A percentile compares a stretch with the other conserved stretches of the same genome.
phyloP scores from a whole-genome alignment of 2,888 invertebrate genomes.

The Mellilla xanthometata region DNA sequence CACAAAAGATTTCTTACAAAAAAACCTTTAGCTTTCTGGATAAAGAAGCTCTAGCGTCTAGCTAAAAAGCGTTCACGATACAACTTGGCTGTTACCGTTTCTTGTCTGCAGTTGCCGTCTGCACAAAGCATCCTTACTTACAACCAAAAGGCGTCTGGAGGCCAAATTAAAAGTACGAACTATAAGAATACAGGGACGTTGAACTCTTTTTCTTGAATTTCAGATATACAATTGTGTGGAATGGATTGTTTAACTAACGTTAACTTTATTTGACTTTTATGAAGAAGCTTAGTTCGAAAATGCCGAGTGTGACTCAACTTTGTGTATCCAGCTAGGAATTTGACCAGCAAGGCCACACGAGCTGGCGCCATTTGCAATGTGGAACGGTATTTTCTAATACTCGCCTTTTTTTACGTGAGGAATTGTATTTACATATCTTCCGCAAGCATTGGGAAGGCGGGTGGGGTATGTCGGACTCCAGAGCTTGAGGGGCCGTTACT shows the following conservation, averaged over 20 bases:
- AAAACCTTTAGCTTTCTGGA: conserved; percentile 21
- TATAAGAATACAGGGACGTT: conserved; percentile 2
- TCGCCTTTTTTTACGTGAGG: too few species aligned
- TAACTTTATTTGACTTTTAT: neutral
- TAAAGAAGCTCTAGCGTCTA: conserved; percentile 25
- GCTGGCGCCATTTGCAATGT: too few species aligned
- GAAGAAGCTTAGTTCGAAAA: too few species aligned
- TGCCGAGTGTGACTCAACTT: too few species aligned
- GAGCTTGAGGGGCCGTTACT: too few species aligned
- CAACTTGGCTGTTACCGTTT: conserved; percentile 24
- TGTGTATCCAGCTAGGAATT: too few species aligned
- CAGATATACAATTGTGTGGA: neutral
- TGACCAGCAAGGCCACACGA: too few species aligned
- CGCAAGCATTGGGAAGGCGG: too few species aligned
- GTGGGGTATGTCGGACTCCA: too few species aligned
- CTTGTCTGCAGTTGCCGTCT: conserved; percentile 29
- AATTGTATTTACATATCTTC: too few species aligned
- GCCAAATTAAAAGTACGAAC: conserved; percentile 29
- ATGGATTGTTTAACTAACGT: neutral
- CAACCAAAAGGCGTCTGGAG: conserved; percentile 24
- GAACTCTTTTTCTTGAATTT: conserved; percentile 1
- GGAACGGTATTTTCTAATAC: too few species aligned
- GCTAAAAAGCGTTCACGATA: conserved; percentile 23
- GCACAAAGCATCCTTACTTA: conserved; percentile 30
- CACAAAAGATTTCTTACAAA: conserved; percentile 17